Evolutionary conservation across 2,888 invertebrate species (phyloP).

Genomic region (Cephalotes varians): DNA sequence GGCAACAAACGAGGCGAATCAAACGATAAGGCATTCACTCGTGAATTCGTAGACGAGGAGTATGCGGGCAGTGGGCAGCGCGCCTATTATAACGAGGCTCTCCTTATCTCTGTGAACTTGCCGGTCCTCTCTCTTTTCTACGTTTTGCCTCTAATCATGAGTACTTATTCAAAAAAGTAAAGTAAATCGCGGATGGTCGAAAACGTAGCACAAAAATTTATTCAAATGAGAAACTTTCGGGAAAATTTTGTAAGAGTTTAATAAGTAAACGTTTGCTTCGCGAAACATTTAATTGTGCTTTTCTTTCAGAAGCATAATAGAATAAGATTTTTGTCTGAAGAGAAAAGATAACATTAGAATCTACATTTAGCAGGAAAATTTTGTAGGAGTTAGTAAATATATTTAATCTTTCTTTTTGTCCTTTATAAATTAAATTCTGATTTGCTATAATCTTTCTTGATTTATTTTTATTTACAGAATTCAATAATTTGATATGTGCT

Average conservation of each 20-base stretch:
- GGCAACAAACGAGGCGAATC: conserved; percentile 80
- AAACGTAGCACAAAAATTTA: background rate
- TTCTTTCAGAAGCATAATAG: background rate
- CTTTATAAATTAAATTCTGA: background rate
- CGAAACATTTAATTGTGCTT: background rate
- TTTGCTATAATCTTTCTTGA: background rate
- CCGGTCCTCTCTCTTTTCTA: conserved; percentile 79
- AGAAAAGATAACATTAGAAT: background rate
- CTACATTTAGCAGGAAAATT: background rate
- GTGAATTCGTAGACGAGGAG: conserved; percentile 58
- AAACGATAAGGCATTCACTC: conserved; percentile 81
- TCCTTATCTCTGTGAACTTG: conserved; percentile 80
- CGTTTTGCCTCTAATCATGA: conserved; percentile 71
- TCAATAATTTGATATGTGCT: background rate
- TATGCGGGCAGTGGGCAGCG: conserved; percentile 76
- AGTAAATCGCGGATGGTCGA: conserved; percentile 58
- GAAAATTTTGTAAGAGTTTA: conserved; percentile 9
- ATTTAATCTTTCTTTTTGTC: background rate
- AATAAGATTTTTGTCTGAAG: background rate
- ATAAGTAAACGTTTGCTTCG: background rate
- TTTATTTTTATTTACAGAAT: background rate
- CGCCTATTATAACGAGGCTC: conserved; percentile 79
- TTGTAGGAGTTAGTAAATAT: background rate
- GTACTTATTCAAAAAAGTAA: background rate
- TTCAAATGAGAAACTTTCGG: background rate